Evolutionary conservation across 2,113 vertebrate genomes (phyloP).

Genomic region (Sisor rabdophorus): DNA sequence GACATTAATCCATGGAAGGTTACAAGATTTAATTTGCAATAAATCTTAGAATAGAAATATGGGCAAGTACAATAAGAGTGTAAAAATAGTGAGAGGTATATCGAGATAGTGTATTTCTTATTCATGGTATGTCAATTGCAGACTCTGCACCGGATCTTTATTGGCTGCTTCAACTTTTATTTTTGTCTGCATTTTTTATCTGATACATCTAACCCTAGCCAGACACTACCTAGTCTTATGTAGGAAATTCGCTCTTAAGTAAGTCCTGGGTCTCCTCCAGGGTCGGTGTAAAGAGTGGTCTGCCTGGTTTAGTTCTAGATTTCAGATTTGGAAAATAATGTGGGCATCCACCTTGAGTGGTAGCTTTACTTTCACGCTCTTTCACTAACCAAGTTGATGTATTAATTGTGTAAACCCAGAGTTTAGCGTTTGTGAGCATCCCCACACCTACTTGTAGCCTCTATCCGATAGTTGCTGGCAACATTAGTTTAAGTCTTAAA

Average conservation of each 20-base stretch:
- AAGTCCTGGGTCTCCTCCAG: too few relatives aligned
- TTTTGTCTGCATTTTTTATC: slow-evolving; percentile 2
- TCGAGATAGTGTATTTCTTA: background rate
- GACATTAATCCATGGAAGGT: slow-evolving; percentile 16
- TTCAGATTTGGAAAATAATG: too few relatives aligned
- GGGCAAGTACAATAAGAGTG: slow-evolving; percentile 3
- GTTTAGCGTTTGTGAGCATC: background rate
- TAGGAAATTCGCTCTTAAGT: too few relatives aligned
- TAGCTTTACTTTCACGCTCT: too few relatives aligned
- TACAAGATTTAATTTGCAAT: slow-evolving; percentile 7
- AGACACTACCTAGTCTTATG: too few relatives aligned
- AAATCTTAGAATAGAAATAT: slow-evolving; percentile 1
- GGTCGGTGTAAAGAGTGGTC: too few relatives aligned
- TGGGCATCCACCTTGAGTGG: too few relatives aligned
- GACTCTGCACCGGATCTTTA: slow-evolving; percentile 17
- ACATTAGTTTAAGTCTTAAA: background rate
- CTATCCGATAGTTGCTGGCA: background rate
- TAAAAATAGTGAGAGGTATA: background rate
- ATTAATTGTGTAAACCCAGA: background rate
- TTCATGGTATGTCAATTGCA: slow-evolving; percentile 17
- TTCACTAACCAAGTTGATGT: too few relatives aligned
- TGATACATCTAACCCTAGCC: too few relatives aligned
- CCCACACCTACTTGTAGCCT: background rate
- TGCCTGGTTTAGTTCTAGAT: too few relatives aligned
- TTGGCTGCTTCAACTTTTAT: slow-evolving; percentile 28